Conservation (phyloP, 2,113 vertebrate genomes). For the Equus przewalskii region DNA sequence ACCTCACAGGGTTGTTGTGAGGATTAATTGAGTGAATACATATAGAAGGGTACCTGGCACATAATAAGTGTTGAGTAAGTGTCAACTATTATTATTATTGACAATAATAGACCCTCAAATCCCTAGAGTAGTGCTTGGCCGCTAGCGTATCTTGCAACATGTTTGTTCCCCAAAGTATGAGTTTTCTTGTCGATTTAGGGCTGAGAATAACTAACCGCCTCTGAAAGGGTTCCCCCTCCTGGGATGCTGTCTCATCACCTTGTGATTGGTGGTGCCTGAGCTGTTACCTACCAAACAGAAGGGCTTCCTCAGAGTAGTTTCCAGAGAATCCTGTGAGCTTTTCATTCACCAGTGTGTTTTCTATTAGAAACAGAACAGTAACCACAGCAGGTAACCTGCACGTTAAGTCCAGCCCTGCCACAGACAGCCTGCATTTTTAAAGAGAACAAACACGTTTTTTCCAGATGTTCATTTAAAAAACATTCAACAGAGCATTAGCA, state of each 20-base stretch:
- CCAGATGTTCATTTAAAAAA: slow-evolving; percentile 9
- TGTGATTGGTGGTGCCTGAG: background rate
- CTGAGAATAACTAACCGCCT: background rate
- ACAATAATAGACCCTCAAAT: background rate
- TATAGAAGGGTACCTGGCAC: background rate
- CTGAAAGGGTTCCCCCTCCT: background rate
- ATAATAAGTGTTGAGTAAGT: background rate
- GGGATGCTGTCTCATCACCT: background rate
- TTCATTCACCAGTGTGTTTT: slow-evolving; percentile 30
- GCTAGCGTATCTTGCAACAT: background rate
- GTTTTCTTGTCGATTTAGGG: background rate
- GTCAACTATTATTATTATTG: background rate
- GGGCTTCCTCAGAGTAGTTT: slow-evolving; percentile 20
- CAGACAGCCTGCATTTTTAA: background rate
- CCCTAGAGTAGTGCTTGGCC: background rate
- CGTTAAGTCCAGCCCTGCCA: background rate
- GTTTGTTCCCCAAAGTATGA: background rate
- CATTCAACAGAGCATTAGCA: background rate
- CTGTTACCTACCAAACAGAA: background rate
- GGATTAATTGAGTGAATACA: background rate
- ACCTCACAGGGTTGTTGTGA: background rate
- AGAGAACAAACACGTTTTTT: background rate
- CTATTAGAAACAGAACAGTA: background rate
- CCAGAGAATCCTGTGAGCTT: slow-evolving; percentile 24
- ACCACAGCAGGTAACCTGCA: background rate